Evolutionary conservation across 2,113 vertebrate genomes (phyloP), one percentile per base, ranked within the genome.

Genomic region (Limnothrissa miodon): DNA sequence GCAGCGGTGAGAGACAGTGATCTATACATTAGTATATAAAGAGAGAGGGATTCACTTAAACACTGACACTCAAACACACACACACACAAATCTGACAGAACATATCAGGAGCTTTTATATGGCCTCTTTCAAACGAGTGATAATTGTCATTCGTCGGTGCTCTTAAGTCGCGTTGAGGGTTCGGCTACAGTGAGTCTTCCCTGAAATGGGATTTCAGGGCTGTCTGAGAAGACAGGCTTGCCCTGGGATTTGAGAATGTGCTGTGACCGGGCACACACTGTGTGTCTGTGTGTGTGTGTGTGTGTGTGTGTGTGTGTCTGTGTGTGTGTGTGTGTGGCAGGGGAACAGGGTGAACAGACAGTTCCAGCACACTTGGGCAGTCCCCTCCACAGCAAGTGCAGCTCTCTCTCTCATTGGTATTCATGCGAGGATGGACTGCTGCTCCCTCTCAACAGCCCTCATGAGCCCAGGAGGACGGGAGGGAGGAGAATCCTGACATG

Each of bases 201-300:
- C 59, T 56, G 51, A 23, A 56, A 56, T 23, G 51, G 51, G 21
- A 56, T 56, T 21, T 56, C 51, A 56, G 19, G 51, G 51, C 51
- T 56, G 51, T 56, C 51, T 56, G 51, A 56, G 51, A 23, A 56
- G 51, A 56, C 51, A 66, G n/a, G 25, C 59, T 66, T 9, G 1
- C 25, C 25, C 8, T 66, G 25, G 29, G 59, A 66, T 66, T 66
- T 66, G 7, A 66, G 79, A 23, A 79, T 81, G 59, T 33, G 42
- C 29, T 80, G 79, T 66, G 59, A 53, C 45, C 80, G 81, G 80
- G 79, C 80, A 84, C 80, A 80, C 83, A 17, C 29, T 5, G 39
- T 13, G 45, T 45, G 44, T n/a, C 23, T 74, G 19, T 36, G 70
- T 74, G 78, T 56, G 15, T 83, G 33, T 39, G 51, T 66, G 82